Evolutionary conservation across 2,888 invertebrate species (phyloP).

Genomic region (Drosophila quinaria): DNA sequence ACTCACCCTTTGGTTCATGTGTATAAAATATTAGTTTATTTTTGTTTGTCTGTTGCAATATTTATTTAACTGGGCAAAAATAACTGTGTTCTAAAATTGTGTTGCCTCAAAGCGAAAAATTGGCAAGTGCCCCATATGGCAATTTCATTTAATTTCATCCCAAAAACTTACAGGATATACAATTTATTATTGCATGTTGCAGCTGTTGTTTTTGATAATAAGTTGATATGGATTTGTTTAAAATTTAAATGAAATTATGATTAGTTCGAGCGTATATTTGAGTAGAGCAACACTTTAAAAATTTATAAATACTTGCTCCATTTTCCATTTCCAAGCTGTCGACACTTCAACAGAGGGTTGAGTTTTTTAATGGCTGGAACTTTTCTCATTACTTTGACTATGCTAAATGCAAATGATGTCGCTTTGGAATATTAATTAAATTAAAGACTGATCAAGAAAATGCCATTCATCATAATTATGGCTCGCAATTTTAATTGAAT

Average conservation of each 20-base stretch:
- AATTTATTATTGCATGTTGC: slow-evolving; percentile 53
- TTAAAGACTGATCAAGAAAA: slow-evolving; percentile 37
- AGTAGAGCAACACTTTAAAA: background rate
- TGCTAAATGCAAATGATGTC: slow-evolving; percentile 72
- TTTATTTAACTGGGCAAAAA: slow-evolving; percentile 25
- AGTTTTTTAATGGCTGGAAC: slow-evolving; percentile 68
- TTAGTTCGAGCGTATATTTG: background rate
- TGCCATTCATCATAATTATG: slow-evolving; percentile 61
- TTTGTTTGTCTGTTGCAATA: slow-evolving; percentile 15
- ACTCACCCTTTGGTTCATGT: slow-evolving; percentile 27
- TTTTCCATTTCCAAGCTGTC: background rate
- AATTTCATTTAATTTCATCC: slow-evolving; percentile 32
- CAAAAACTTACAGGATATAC: slow-evolving; percentile 37
- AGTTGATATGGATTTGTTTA: background rate
- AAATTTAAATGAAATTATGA: background rate
- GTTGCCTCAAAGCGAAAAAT: slow-evolving; percentile 22
- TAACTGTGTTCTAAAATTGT: slow-evolving; percentile 9
- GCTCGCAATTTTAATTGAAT: slow-evolving; percentile 21
- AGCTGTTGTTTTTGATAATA: slow-evolving; percentile 7
- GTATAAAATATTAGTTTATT: slow-evolving; percentile 19
- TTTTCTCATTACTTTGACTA: slow-evolving; percentile 64
- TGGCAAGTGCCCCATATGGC: slow-evolving; percentile 40
- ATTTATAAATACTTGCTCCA: background rate
- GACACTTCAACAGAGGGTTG: slow-evolving; percentile 16
- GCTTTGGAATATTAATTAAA: slow-evolving; percentile 68